A percentile compares a stretch with the other conserved stretches of the same genome.
phyloP scores from a whole-genome alignment of 2,113 vertebrate species.

The Plecotus auritus region DNA sequence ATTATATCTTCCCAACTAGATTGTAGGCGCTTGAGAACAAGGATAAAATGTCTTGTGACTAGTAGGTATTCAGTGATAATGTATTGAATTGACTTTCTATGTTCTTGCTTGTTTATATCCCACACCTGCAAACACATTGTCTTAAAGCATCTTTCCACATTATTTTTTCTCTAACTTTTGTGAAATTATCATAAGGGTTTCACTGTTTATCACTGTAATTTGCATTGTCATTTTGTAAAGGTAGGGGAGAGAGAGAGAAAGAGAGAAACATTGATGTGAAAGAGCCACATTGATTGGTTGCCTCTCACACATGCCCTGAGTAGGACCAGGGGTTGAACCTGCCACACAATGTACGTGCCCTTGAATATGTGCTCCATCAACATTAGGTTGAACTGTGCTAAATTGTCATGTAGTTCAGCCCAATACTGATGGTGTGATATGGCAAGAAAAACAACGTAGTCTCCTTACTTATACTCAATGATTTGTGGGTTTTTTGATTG shows the following conservation, averaged over 20 bases:
- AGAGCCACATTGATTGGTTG: too few species aligned
- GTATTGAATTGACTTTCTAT: neutral
- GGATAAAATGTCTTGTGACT: neutral
- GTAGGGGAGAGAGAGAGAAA: too few species aligned
- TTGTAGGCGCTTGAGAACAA: neutral
- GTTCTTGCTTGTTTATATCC: neutral
- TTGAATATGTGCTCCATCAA: neutral
- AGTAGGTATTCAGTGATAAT: neutral
- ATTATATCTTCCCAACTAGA: neutral
- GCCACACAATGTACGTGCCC: too few species aligned
- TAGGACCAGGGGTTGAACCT: too few species aligned
- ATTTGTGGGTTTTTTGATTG: neutral
- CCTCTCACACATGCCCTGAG: too few species aligned
- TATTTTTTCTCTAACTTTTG: neutral
- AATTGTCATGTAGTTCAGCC: neutral
- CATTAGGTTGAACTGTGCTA: neutral
- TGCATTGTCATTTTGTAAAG: neutral
- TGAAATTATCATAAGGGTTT: neutral
- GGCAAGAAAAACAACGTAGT: neutral
- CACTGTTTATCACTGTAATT: neutral
- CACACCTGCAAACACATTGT: neutral
- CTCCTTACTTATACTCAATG: neutral
- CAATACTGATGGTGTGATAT: neutral
- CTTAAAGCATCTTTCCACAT: neutral
- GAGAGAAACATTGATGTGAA: too few species aligned